Evolutionary conservation across 2,888 invertebrate genomes (phyloP), one percentile per base, ranked within the genome.

Genomic region (Monopis laevigella): DNA sequence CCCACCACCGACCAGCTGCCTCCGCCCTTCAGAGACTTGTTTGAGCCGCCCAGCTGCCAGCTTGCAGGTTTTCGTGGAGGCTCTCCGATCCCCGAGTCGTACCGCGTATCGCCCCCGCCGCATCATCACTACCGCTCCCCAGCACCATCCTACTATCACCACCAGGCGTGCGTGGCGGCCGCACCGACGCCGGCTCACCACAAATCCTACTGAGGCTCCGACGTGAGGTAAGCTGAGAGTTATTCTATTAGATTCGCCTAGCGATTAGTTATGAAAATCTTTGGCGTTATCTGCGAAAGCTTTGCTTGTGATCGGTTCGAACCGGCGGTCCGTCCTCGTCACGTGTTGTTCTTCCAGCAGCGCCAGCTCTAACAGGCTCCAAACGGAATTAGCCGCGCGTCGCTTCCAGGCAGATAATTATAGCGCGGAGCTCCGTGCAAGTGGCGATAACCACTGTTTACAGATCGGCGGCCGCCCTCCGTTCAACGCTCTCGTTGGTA

Each of bases 121-220:
- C 77, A 83, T 43, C 73, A 78, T 65, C 67, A 80, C 56, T 65
- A 75, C 55, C 51, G 83, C 42, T 72, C 78, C 11, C 74, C 74
- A 34, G 73, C 77, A 30, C 65, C 78, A 26, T 75, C 83, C 51
- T 77, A 84, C 46, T 73, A 74, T 51, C 84, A 85, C 50, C 85
- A 85, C 52, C 85, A 84, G 59, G 84, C 86, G 48, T 86, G 85
- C 64, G 83, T 84, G 36, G 83, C 82, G 36, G 77, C 78, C 29
- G 77, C 65, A 39, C 75, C 78, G 26, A 63, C 77, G 39, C 68
- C 75, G 39, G 74, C 77, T 40, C 80, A 78, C 54, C 45, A 45
- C 44, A 81, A 82, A 61, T 81, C 78, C 52, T 78, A 80, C 70
- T 81, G 77, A 80, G 70, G 65, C n/a, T n/a, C n/a, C n/a, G n/a